A percentile compares a stretch with the other conserved stretches of the same genome.
Evolutionary conservation across 2,797 vertebrate species (phyloP).

Genomic region (Denticeps clupeoides): DNA sequence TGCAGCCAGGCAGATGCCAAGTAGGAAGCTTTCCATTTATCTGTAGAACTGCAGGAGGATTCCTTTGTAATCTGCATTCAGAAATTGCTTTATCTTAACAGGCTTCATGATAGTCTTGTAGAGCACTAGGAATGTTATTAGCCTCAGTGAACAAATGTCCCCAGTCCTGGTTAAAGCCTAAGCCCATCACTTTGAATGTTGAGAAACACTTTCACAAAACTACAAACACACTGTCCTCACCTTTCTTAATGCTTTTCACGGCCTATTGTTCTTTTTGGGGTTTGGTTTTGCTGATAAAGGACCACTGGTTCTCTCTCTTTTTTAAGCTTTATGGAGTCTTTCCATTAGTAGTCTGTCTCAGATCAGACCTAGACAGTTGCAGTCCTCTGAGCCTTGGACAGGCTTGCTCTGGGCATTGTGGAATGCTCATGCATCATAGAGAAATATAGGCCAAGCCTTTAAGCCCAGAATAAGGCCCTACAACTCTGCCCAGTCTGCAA

Average conservation of each 20-base stretch:
- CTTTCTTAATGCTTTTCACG: too few species aligned
- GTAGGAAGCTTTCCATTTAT: too few species aligned
- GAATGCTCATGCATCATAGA: slow-evolving; percentile 65
- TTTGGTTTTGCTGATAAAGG: too few species aligned
- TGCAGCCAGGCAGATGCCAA: too few species aligned
- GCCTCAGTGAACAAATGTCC: slow-evolving; percentile 38
- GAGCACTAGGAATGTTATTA: slow-evolving; percentile 38
- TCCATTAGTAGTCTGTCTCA: slow-evolving; percentile 40
- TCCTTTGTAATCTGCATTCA: slow-evolving; percentile 13
- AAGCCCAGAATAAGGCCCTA: too few species aligned
- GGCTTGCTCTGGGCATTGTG: slow-evolving; percentile 61
- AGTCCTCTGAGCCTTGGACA: slow-evolving; percentile 40
- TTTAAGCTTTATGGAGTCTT: slow-evolving; percentile 46
- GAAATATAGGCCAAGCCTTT: too few species aligned
- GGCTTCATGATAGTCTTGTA: slow-evolving; percentile 38
- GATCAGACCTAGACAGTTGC: slow-evolving; percentile 23
- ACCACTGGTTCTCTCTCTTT: slow-evolving; percentile 12
- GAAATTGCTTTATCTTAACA: slow-evolving; percentile 32
- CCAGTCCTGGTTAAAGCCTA: slow-evolving; percentile 48
- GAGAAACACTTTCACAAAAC: too few species aligned
- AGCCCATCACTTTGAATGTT: too few species aligned
- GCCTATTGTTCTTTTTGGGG: too few species aligned
- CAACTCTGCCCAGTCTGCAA: too few species aligned
- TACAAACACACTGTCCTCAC: too few species aligned
- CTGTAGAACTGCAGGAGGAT: too few species aligned